A percentile compares a stretch with the other conserved stretches of the same genome.
Conservation (phyloP, 2,888 invertebrate genomes). For the Clanis bilineata region DNA sequence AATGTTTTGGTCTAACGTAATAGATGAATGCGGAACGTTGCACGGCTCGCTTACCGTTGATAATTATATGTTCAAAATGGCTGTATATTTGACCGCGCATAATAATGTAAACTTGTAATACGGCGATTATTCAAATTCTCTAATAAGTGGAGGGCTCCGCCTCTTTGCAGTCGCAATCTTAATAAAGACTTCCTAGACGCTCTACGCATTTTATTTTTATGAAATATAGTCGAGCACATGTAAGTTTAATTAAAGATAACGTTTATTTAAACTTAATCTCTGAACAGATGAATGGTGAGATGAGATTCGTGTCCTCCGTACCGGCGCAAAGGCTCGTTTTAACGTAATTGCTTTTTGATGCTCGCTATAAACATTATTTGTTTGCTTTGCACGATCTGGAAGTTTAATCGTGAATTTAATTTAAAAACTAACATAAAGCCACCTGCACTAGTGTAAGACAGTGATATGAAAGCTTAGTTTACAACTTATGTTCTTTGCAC, state of each 20-base stretch:
- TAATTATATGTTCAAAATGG: conserved; percentile 51
- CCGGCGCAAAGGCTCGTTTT: conserved; percentile 30
- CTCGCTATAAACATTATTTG: conserved; percentile 21
- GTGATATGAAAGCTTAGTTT: not conserved
- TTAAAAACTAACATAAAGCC: conserved; percentile 1
- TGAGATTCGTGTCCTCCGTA: conserved; percentile 46
- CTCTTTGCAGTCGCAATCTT: conserved; percentile 78
- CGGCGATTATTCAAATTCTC: conserved; percentile 75
- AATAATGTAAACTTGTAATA: conserved; percentile 65
- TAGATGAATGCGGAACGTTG: conserved; percentile 46
- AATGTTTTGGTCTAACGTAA: conserved; percentile 45
- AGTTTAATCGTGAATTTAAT: conserved; percentile 6
- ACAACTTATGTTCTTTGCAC: not conserved
- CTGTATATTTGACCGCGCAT: conserved; percentile 53
- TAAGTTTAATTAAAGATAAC: conserved; percentile 72
- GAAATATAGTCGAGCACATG: conserved; percentile 56
- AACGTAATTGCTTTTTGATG: conserved; percentile 34
- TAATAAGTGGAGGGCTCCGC: conserved; percentile 67
- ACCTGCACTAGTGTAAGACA: not conserved
- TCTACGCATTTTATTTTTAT: conserved; percentile 68
- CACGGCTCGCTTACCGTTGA: conserved; percentile 37
- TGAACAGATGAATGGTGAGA: conserved; percentile 54
- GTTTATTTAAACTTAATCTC: conserved; percentile 74
- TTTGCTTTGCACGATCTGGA: conserved; percentile 15
- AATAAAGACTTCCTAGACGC: conserved; percentile 80